Base-by-base conservation (phyloP, 2,113 vertebrate species). In the Ammodytes marinus region DNA sequence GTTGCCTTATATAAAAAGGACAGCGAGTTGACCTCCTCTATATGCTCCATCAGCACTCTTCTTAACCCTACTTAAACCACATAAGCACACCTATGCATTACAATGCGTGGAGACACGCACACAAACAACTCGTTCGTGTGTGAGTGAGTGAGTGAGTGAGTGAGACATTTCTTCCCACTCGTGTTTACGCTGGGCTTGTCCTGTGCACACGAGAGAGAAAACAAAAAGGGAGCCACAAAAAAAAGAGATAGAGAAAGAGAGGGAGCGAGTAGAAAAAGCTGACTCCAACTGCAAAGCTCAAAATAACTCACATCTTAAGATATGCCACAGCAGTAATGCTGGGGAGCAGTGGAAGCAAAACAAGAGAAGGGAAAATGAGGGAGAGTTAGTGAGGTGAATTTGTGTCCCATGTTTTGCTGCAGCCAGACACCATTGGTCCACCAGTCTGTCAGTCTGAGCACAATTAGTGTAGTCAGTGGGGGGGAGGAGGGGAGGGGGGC, bases 291-390 rank as follows among this genome's bases (percentile, higher is more conserved):
- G 73, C 66, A 46, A 14, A 53, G 83, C 79, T 84, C 53, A 91
- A 90, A 91, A 92, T 84, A 90, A 86, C 74, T 81, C 47, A 15
- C 77, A 78, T 75, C 55, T 86, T 64, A 88, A 85, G 65, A 91
- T 76, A 69, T 59, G 71, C 78, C 47, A 87, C 55, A 79, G 55
- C 66, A 47, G 70, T 47, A 80, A 85, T 50, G 52, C 27, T 4
- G 52, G 60, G 68, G 71, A 64, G 69, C 14, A 64, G 55, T 17
- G 43, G 12, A 71, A 57, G 5, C 60, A 58, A 69, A 77, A 75
- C 13, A 8, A 54, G 46, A 60, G 47, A 2, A 14, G 49, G 13
- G 13, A 55, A 54, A 19, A 8, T 5, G 39, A 50, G 47, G 1
- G 47, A 47, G 46, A n/a, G 54, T 10, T 52, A 85, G 39, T 13